Evolutionary conservation across 2,113 vertebrate species (phyloP).

Genomic region (Pluvianellus socialis): DNA sequence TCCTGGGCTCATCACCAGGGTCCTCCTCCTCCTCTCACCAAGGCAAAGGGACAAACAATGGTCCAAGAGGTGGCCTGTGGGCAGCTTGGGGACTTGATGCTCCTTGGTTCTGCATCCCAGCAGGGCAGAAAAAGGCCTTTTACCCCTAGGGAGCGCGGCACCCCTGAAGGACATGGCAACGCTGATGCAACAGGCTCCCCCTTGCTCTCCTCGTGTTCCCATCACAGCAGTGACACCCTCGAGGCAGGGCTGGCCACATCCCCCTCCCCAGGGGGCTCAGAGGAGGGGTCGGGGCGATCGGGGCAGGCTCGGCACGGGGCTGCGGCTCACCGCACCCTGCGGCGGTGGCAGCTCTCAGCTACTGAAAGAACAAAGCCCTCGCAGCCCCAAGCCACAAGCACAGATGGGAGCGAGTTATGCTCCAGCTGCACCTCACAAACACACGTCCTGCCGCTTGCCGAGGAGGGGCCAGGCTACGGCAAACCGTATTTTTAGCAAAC

Average conservation of each 20-base stretch:
- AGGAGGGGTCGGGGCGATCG: rapidly evolving
- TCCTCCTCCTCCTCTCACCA: background rate
- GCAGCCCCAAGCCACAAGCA: background rate
- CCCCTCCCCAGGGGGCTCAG: rapidly evolving
- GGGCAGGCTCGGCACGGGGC: rapidly evolving
- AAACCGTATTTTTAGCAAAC: background rate
- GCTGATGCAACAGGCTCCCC: background rate
- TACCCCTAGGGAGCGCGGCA: background rate
- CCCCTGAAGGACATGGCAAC: background rate
- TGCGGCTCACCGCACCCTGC: background rate
- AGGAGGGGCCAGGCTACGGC: rapidly evolving
- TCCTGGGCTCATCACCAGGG: background rate
- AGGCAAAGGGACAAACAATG: background rate
- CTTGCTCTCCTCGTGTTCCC: background rate
- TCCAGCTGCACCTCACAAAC: background rate
- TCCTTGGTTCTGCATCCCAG: background rate
- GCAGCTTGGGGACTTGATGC: background rate
- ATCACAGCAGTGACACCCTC: background rate
- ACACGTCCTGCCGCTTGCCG: rapidly evolving
- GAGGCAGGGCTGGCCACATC: background rate
- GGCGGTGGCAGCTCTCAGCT: background rate
- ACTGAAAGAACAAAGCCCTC: background rate
- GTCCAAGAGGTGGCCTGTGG: background rate
- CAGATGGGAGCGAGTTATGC: background rate
- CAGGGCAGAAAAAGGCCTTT: background rate